Base-by-base conservation (phyloP, 2,113 vertebrate genomes). In the Phocoena phocoena region DNA sequence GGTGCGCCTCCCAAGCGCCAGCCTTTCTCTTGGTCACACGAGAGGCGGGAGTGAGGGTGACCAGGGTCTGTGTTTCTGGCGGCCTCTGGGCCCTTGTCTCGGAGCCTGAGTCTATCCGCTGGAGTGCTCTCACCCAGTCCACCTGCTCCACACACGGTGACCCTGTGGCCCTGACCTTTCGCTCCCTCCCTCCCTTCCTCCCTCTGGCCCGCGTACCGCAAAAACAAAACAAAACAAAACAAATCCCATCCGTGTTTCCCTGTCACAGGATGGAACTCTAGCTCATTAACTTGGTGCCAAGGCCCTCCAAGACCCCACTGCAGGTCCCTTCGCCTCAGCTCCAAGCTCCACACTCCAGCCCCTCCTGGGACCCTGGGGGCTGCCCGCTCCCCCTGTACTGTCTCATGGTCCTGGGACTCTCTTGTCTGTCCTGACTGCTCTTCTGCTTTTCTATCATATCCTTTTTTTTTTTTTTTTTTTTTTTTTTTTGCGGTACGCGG, bases 171-270 rank as follows among this genome's bases (percentile, higher is more conserved):
- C 83, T 2, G 53, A 31, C 38, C 17, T 71, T 11, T 47, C 60
- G 44, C 38, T 47, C 44, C 38, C 50, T 68, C 44, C 0, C 50
- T 53, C 67, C 62, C 36, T 47, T 25, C 47, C 60, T 68, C 36
- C 0, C 47, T 50, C 67, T 44, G 10, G 47, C 12, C 47, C 11
- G 3, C 2, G 0, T 3, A 50, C 12, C 2, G 3, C 12, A 50
- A 12, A 47, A 12, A 47, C 47, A 47, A 47, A 12, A 47, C 11
- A 47, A 6, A 47, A 47, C 11, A 47, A 6, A 47, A 47, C 12
- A 53, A 73, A 44, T 58, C 21, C 47, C 8, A 20, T 44, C 20
- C 1, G 12, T 31, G 23, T 26, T 68, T 86, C 31, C 47, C 87
- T 58, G 67, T n/a, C 36, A 55, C 15, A 58, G 44, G 36, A 28